Evolutionary conservation across 2,888 invertebrate species (phyloP), one percentile per base, ranked within the genome.

Genomic region (Lithophane semibrunnea): DNA sequence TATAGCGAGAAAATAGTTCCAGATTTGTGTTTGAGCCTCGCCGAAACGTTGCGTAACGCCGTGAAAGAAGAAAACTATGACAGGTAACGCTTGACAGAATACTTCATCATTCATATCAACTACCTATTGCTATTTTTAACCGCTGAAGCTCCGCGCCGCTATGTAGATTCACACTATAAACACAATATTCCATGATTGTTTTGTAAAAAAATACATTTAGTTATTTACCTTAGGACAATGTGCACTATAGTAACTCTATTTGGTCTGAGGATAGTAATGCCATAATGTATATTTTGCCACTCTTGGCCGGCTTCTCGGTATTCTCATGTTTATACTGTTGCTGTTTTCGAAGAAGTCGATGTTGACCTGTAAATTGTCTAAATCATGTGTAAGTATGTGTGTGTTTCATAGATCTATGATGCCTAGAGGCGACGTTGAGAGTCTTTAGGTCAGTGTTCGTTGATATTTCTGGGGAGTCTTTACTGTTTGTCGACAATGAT

Each of bases 31-130:
- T 95, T 97, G 10, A 97, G 94, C 86, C 96, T 98, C 80, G 97
- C 98, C 0, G 96, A 97, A 80, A 97, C 97, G 66, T 97, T 98
- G 80, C 97, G 97, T 54, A 94, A 95, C 52, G 96, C 97, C 81
- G 96, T 98, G 24, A 97, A 97, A 92, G 97, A 97, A 91, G 96
- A 98, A 90, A 97, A 97, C 81, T 98, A 97, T 92, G 98, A 98
- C 92, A 97, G 98, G 98, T 96, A 88, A 49, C 65, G 13, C 9
- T 16, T 82, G 83, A 47, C 77, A 73, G 64, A 16, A 42, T 80
- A 42, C 44, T 61, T 75, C 77, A 13, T 58, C 2, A 37, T 29
- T 29, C 29, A 29, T 29, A 29, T 29, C 29, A 29, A n/a, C n/a
- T n/a, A n/a, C n/a, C n/a, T n/a, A 29, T 29, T 29, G 29, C 29